Percentiles rank a stretch among this genome's conserved stretches.
These are phyloP conservation scores for Arrhamphus sclerolepis DNA, from an alignment of 2,797 vertebrate genomes.

Conservation along the genomic window DNA sequence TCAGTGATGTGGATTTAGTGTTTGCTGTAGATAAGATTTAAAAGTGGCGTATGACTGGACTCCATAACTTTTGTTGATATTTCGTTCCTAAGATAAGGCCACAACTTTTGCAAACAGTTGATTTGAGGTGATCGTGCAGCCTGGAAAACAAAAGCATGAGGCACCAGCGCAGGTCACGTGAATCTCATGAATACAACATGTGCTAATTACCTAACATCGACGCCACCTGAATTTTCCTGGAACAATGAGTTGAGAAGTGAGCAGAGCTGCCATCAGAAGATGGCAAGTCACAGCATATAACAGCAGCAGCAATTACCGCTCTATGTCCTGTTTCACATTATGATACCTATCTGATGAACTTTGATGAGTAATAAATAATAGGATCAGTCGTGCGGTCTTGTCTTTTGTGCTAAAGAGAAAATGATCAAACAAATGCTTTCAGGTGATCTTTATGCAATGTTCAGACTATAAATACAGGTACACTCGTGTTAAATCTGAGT, in stretches of 20 bases:
- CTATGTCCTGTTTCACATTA: constrained; percentile 43
- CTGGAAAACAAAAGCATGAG: constrained; percentile 32
- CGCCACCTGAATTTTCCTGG: not conserved
- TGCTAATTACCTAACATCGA: constrained; percentile 38
- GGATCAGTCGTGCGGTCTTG: constrained; percentile 60
- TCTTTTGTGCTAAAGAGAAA: constrained; percentile 24
- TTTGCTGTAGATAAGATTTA: constrained; percentile 65
- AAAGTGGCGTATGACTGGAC: constrained; percentile 49
- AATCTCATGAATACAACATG: constrained; percentile 28
- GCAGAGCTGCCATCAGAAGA: constrained; percentile 25
- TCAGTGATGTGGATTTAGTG: constrained; percentile 28
- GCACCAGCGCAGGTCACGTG: constrained; percentile 22
- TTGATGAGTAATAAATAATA: constrained; percentile 58
- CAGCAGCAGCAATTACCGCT: constrained; percentile 40
- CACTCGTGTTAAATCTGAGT: not conserved
- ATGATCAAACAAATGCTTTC: constrained; percentile 1
- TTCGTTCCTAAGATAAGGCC: constrained; percentile 57
- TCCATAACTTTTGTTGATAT: constrained; percentile 46
- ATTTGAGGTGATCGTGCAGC: not conserved
- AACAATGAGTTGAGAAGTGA: constrained; percentile 31
- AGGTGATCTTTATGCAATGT: not conserved
- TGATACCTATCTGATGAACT: constrained; percentile 43
- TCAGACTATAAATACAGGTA: not conserved
- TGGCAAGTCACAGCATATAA: constrained; percentile 56
- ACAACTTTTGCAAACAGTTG: constrained; percentile 42